Evolutionary conservation across 2,888 invertebrate genomes (phyloP).

Genomic region (Archips xylosteana): DNA sequence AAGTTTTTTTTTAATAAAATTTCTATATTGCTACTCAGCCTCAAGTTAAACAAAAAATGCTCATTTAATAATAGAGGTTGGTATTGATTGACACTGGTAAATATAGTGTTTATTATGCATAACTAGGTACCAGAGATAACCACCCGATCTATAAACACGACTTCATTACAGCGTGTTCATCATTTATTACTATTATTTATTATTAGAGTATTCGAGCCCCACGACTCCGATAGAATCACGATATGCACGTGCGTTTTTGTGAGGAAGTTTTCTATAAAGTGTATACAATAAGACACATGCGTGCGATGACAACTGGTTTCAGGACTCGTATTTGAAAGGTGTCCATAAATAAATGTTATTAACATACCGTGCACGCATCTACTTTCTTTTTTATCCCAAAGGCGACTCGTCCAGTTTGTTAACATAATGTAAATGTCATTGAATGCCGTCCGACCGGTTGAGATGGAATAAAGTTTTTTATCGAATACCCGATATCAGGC

Average conservation of each 20-base stretch:
- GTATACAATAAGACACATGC: constrained; percentile 4
- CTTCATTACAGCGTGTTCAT: constrained; percentile 1
- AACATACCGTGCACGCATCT: constrained; percentile 51
- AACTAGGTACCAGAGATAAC: too few relatives aligned
- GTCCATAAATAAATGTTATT: constrained; percentile 50
- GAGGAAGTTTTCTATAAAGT: constrained; percentile 3
- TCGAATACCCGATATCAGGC: constrained; percentile 56
- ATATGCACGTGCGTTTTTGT: constrained; percentile 1
- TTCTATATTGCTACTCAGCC: too few relatives aligned
- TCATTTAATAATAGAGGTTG: too few relatives aligned
- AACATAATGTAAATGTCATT: constrained; percentile 79
- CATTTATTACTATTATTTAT: not conserved
- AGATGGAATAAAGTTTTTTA: constrained; percentile 59
- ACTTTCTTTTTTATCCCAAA: constrained; percentile 74
- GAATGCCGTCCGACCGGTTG: constrained; percentile 74
- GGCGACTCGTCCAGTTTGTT: constrained; percentile 71
- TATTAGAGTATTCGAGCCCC: not conserved
- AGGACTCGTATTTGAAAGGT: constrained; percentile 41
- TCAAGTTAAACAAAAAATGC: too few relatives aligned
- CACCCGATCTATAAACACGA: not conserved
- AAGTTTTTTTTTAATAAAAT: too few relatives aligned
- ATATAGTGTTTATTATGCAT: too few relatives aligned
- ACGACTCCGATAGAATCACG: not conserved
- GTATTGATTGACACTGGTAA: too few relatives aligned
- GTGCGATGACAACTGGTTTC: constrained; percentile 30